Conservation (phyloP, 2,888 invertebrate genomes). For the Thymelicus lineola region DNA sequence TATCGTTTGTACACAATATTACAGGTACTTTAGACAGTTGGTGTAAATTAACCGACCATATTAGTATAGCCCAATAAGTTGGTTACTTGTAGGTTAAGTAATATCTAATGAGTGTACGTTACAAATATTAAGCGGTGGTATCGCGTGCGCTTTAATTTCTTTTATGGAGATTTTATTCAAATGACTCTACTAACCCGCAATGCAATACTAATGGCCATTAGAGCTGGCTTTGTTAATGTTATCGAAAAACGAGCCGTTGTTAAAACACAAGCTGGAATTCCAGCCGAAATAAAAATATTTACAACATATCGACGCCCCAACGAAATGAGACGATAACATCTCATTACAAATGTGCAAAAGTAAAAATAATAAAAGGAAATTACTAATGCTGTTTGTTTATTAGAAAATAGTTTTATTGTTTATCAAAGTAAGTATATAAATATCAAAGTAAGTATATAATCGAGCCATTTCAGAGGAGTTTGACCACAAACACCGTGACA, state of each 20-base stretch:
- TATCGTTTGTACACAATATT: too few species aligned
- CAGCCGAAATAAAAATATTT: neutral
- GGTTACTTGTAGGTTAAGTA: slow-evolving; percentile 25
- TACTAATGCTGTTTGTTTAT: too few species aligned
- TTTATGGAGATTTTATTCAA: slow-evolving; percentile 37
- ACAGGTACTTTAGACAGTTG: too few species aligned
- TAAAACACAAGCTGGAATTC: slow-evolving; percentile 5
- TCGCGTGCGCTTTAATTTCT: slow-evolving; percentile 35
- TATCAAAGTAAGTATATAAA: too few species aligned
- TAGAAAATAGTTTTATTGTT: too few species aligned
- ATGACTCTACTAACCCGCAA: slow-evolving; percentile 29
- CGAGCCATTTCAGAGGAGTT: too few species aligned
- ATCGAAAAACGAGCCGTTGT: slow-evolving; percentile 10
- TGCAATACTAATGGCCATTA: slow-evolving; percentile 32
- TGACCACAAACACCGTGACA: too few species aligned
- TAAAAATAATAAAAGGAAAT: too few species aligned
- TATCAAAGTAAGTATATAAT: too few species aligned
- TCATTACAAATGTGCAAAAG: neutral
- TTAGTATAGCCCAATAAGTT: neutral
- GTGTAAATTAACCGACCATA: too few species aligned
- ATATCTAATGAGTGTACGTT: slow-evolving; percentile 37
- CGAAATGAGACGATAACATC: neutral
- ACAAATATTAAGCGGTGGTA: slow-evolving; percentile 26
- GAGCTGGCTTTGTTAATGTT: slow-evolving; percentile 16
- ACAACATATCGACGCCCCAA: slow-evolving; percentile 1